These are phyloP conservation scores for Mycogona germanica DNA, from an alignment of 2,888 invertebrate genomes.

Conservation along the genomic window DNA sequence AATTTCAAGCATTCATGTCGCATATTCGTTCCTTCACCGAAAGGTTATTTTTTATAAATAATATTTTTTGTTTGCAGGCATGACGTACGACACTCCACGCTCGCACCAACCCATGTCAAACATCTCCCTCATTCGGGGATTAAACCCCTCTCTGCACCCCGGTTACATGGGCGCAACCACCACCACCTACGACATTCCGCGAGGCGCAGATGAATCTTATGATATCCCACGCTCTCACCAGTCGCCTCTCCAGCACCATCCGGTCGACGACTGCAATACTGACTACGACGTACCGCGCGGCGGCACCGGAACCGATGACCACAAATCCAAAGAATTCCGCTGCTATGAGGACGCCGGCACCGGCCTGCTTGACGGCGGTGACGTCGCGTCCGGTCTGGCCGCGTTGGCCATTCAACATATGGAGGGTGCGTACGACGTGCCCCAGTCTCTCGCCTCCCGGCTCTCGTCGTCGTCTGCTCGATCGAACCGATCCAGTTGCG, in stretches of 20 bases:
- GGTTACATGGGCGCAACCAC: not conserved
- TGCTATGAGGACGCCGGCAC: not conserved
- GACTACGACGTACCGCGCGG: slow-evolving; percentile 14
- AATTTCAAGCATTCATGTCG: not conserved
- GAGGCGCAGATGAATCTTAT: slow-evolving; percentile 23
- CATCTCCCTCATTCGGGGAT: too few species aligned
- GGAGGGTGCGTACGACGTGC: slow-evolving; percentile 9
- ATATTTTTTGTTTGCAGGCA: not conserved
- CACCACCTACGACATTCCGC: slow-evolving; percentile 1
- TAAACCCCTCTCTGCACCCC: not conserved
- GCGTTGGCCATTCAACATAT: too few species aligned
- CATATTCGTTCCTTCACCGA: not conserved
- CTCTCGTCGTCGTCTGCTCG: slow-evolving; percentile 19
- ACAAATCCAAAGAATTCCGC: not conserved
- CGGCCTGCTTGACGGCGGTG: not conserved
- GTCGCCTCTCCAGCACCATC: not conserved
- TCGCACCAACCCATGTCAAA: slow-evolving; percentile 14
- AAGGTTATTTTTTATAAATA: not conserved
- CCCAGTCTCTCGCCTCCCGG: not conserved
- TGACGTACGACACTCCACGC: slow-evolving; percentile 21
- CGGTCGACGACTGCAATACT: not conserved
- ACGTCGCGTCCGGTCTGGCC: too few species aligned
- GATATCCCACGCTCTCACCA: slow-evolving; percentile 27
- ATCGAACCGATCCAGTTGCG: slow-evolving; percentile 33
- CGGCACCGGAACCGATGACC: not conserved